phyloP scores from a whole-genome alignment of 2,888 invertebrate genomes.

The Furcula furcula region DNA sequence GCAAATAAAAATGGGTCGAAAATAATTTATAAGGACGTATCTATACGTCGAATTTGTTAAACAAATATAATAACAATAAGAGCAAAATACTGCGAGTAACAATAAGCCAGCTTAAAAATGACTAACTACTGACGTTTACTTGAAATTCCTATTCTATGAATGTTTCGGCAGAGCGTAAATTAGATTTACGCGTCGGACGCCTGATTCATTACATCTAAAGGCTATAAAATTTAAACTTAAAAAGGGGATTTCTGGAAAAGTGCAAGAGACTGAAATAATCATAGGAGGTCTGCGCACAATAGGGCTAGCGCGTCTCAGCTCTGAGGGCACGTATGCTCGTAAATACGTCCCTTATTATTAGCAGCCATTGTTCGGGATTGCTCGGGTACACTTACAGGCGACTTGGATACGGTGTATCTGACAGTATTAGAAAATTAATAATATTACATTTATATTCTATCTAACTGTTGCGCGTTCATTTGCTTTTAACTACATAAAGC shows the following conservation, averaged over 20 bases:
- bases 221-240: slow-evolving; percentile 65
- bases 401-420: slow-evolving; percentile 23
- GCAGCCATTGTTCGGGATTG: slow-evolving; percentile 74
- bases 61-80: slow-evolving; percentile 4
- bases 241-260: slow-evolving; percentile 70
- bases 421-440: slow-evolving; percentile 27
- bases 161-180: slow-evolving; percentile 55
- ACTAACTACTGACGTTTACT: slow-evolving; percentile 34
- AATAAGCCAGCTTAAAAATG: slow-evolving; percentile 29
- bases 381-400: slow-evolving; percentile 60
- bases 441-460: no score
- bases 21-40: no score
- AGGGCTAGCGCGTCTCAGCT: slow-evolving; percentile 71
- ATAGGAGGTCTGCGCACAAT: slow-evolving; percentile 79
- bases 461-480: no score
- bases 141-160: slow-evolving; percentile 40
- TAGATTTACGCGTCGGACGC: slow-evolving; percentile 49
- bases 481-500: no score
- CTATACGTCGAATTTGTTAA: no score
- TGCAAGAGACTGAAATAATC: slow-evolving; percentile 73
- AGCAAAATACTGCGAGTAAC: slow-evolving; percentile 16
- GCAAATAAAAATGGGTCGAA: no score
- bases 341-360: slow-evolving; percentile 81
- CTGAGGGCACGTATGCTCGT: slow-evolving; percentile 77
- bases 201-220: slow-evolving; percentile 58